Base-by-base conservation (phyloP, 2,797 vertebrate genomes). In the Danio kyathit region DNA sequence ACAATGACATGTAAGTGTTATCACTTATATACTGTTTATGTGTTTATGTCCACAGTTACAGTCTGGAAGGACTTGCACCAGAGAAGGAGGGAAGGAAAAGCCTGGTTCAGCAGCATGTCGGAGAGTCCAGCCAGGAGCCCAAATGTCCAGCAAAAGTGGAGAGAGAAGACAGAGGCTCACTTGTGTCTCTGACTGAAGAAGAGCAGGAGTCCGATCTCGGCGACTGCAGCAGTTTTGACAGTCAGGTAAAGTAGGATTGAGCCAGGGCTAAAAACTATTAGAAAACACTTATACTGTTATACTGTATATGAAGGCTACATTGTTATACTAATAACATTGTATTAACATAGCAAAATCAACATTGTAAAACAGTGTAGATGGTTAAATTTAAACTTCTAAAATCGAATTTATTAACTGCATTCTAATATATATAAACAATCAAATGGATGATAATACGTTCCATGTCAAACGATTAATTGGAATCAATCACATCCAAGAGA, bases 141-240 rank as follows among this genome's bases (percentile, higher is more conserved):
- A 87, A 87, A 12, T 89, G 84, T 17, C 87, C 81, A n/a, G 84
- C 89, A 0, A 90, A 89, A 1, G 49, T 88, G 80, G 93, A 89
- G n/a, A 91, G 88, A 69, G 94, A 95, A 21, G 91, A 93, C 0
- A 92, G 92, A 0, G 94, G 91, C n/a, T 97, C 96, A 0, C 86
- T 96, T 57, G 90, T 95, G 49, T 96, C 96, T 0, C 94, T 97
- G 54, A 93, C 93, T 0, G 96, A 98, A 91, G 96, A 97, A 81
- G 94, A 96, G 59, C 92, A 93, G 59, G 95, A 96, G 44, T 90
- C 91, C 0, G 91, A 93, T 84, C 93, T 92, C 81, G 93, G 92
- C 29, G 94, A 95, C 7, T 88, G 88, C 29, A 85, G 91, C 87
- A 90, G 91, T 66, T 91, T 94, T 49, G 77, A 88, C 52, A 93